These are phyloP conservation scores for Clytia hemisphaerica DNA, from an alignment of 30 jellyfish, hydroid and myxozoan genomes.

Conservation along the genomic window DNA sequence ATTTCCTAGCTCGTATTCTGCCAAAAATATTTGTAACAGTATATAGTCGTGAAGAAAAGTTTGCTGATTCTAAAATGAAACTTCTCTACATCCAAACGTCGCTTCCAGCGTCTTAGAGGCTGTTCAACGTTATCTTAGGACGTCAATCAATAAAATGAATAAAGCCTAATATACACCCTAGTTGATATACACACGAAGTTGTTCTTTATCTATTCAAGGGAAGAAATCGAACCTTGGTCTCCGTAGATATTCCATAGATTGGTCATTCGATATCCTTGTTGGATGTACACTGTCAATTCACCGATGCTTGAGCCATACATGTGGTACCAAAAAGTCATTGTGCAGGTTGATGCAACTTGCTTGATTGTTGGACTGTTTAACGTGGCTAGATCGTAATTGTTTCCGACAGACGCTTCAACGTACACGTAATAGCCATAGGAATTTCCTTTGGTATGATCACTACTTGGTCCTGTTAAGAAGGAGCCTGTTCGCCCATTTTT, in stretches of 20 bases:
- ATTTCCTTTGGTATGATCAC: constrained; percentile 87
- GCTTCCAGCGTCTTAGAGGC: too few relatives aligned
- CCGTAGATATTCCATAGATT: constrained; percentile 55
- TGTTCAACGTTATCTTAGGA: too few relatives aligned
- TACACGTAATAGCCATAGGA: constrained; percentile 70
- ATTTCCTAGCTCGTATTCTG: too few relatives aligned
- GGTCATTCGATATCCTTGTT: constrained; percentile 58
- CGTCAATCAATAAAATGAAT: too few relatives aligned
- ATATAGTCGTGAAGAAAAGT: too few relatives aligned
- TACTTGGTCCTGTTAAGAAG: constrained; percentile 75
- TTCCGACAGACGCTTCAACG: constrained; percentile 89
- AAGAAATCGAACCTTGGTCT: constrained; percentile 61
- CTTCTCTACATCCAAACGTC: too few relatives aligned
- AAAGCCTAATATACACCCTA: too few relatives aligned
- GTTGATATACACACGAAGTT: too few relatives aligned
- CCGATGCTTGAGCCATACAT: constrained; percentile 95
- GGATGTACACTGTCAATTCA: constrained; percentile 57
- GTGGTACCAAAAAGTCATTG: constrained; percentile 92
- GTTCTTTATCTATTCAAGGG: too few relatives aligned
- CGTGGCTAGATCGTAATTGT: constrained; percentile 53
- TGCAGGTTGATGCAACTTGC: constrained; percentile 83
- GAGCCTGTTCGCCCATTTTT: constrained; percentile 78
- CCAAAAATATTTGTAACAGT: too few relatives aligned
- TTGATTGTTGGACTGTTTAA: constrained; percentile 57
- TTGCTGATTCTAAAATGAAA: too few relatives aligned